phyloP scores from a whole-genome alignment of 1,140 invertebrate genomes.

The Dysdera silvatica region DNA sequence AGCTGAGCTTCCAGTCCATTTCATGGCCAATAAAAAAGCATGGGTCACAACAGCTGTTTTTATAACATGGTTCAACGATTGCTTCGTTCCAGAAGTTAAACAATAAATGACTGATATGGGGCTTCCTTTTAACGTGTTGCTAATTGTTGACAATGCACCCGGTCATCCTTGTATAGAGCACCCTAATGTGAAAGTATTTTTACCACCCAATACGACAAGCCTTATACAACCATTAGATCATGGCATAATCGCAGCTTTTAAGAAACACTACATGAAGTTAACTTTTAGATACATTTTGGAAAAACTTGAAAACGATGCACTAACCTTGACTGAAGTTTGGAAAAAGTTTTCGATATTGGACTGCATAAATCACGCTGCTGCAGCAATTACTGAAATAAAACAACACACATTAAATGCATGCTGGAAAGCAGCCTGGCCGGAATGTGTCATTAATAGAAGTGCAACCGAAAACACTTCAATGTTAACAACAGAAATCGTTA shows the following conservation, averaged over 20 bases:
- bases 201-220: slow-evolving; percentile 17
- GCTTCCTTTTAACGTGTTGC: slow-evolving; percentile 9
- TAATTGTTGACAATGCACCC: slow-evolving; percentile 17
- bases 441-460: slow-evolving; percentile 6
- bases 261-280: slow-evolving; percentile 26
- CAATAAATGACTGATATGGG: slow-evolving; percentile 12
- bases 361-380: not conserved
- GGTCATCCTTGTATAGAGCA: slow-evolving; percentile 1
- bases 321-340: not conserved
- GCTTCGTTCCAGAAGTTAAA: not conserved
- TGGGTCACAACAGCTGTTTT: slow-evolving; percentile 43
- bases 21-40: slow-evolving; percentile 42
- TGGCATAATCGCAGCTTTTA: slow-evolving; percentile 26
- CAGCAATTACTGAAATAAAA: not conserved
- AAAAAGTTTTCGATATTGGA: slow-evolving; percentile 4
- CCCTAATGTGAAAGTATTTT: slow-evolving; percentile 5
- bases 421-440: not conserved
- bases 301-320: not conserved
- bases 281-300: slow-evolving; percentile 8
- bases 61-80: slow-evolving; percentile 38
- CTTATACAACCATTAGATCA: slow-evolving; percentile 33
- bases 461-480: not conserved
- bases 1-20: slow-evolving; percentile 41
- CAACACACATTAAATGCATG: slow-evolving; percentile 2
- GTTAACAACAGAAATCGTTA: slow-evolving; percentile 5